Base-by-base conservation (phyloP, 2,888 invertebrate species). In the Sinodicranocentrus sp. region DNA sequence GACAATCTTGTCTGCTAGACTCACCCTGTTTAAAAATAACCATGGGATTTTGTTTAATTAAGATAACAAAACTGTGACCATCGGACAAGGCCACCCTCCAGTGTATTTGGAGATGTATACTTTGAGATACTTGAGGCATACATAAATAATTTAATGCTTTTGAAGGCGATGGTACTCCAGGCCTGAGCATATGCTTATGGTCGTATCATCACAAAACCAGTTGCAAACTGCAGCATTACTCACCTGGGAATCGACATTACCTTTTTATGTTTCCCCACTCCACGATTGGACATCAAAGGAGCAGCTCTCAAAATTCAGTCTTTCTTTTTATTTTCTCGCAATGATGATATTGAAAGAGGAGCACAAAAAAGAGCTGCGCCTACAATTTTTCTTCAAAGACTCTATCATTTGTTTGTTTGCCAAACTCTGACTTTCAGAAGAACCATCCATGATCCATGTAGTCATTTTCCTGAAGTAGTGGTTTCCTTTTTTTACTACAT, bases 191-290 rank as follows among this genome's bases (percentile, higher is more conserved):
- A 33, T 33, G 33, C 33, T 33, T 33, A 6, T 33, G 33, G 10
- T 33, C 33, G 33, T 10, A 6, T 33, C 10, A 33, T 33, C 33
- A 33, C 33, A 33, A 6, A 33, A 48, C 48, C n/a, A 48, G 15
- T 48, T 48, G 48, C 48, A n/a, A 48, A 48, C 13, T 48, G n/a
- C 6, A 15, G n/a, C 48, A 48, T 48, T 48, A n/a, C 10, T 3
- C 48, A 48, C 48, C 48, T 48, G 48, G 48, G 48, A 48, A 48
- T 48, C 48, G n/a, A 6, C 5, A 48, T 10, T 48, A 48, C 48
- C 48, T 48, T 48, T n/a, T n/a, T n/a, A 48, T 48, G 15, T 2
- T 48, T 48, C 13, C 48, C n/a, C 5, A 48, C 48, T 48, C 48
- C 5, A 48, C 48, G 33, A 33, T 33, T 15, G 10, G 15, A 48